Base-by-base conservation (phyloP, 30 jellyfish, hydroid and myxozoan species). In the Catostylus mosaicus region DNA sequence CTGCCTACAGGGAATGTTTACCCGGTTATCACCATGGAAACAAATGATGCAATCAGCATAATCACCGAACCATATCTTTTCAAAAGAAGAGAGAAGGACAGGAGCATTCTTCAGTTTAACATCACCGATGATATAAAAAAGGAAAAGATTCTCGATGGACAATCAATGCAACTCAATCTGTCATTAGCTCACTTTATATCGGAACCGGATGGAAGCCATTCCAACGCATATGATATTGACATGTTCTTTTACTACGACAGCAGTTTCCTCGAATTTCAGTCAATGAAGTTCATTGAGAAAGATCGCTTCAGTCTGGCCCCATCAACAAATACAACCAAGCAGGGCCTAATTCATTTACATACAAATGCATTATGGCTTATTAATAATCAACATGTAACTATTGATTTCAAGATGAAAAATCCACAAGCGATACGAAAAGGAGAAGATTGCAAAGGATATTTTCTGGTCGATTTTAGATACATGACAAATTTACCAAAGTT, bases 401-500 rank as follows among this genome's bases (percentile, higher is more conserved):
- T 50, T 50, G 27, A 16, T 16, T 35, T 77, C 67, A 60, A 59
- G 40, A 31, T 60, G n/a, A 60, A 20, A 2, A 32, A 22, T 59
- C 78, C 88, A 0, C n/a, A 32, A 3, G 69, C 59, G 26, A 20
- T 77, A 12, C 14, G 10, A 22, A 61, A 24, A 60, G 69, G 79
- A 1, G 52, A 20, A 51, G 43, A 23, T 1, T 77, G 14, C 54
- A 67, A 16, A 16, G 79, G 70, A 19, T 30, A 30, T 0, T 31
- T 77, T 22, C 26, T 77, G 22, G 30, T 47, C n/a, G 88, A 77
- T 32, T 57, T 77, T 36, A 26, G 66, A 10, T 77, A 77, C 61
- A 51, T 30, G 16, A 77, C 40, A 48, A 77, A 77, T 59, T 30
- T 77, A 54, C 67, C 10, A 60, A 37, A 77, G 19, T 77, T 77